Evolutionary conservation across 2,113 vertebrate genomes (phyloP).

Genomic region (Ranitomeya variabilis): DNA sequence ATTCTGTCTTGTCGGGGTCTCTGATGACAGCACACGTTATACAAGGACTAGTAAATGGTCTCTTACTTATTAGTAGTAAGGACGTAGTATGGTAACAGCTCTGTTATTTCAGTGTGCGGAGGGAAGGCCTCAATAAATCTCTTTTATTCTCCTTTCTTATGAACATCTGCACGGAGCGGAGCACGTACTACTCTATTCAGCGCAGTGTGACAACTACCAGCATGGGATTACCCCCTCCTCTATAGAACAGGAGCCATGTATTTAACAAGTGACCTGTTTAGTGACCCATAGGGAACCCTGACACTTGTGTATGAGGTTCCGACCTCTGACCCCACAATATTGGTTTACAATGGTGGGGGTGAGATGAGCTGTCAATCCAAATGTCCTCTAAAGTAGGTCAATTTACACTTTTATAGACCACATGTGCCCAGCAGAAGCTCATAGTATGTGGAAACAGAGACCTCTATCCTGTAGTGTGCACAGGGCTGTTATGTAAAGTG

Average conservation of each 20-base stretch:
- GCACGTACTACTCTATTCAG: neutral
- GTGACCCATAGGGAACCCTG: constrained; percentile 38
- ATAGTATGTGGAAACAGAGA: neutral
- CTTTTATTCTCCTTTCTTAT: neutral
- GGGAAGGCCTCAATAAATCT: constrained; percentile 9
- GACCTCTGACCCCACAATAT: constrained; percentile 16
- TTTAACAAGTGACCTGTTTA: constrained; percentile 31
- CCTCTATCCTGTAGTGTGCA: neutral
- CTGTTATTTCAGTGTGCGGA: constrained; percentile 2
- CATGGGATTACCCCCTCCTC: neutral
- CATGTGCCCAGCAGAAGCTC: neutral
- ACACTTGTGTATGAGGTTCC: constrained; percentile 8
- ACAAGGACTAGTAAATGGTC: neutral
- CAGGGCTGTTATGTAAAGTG: neutral
- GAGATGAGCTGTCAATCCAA: neutral
- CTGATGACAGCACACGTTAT: neutral
- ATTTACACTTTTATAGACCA: neutral
- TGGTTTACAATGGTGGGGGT: constrained; percentile 15
- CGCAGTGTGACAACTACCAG: neutral
- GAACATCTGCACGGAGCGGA: neutral
- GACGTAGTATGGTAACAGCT: neutral
- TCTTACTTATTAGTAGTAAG: neutral
- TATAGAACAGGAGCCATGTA: constrained; percentile 14
- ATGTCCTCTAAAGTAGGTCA: neutral
- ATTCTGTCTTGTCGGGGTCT: neutral